A percentile compares a stretch with the other conserved stretches of the same genome.
phyloP scores from a whole-genome alignment of 2,113 vertebrate genomes.

The Tretioscincus oriximinensis region DNA sequence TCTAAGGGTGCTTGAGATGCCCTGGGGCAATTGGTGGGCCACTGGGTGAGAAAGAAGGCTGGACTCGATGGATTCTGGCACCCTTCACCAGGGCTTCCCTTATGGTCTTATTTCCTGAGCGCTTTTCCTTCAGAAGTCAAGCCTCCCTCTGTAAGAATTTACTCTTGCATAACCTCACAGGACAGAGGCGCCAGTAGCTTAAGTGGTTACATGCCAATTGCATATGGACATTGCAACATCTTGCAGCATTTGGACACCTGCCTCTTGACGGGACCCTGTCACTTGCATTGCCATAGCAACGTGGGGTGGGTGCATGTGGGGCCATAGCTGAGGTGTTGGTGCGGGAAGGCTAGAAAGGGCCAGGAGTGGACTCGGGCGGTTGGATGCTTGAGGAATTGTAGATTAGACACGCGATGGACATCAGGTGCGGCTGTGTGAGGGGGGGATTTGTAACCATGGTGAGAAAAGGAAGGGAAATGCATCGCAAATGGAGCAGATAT shows the following conservation, averaged over 20 bases:
- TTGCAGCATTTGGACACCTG: too few species aligned
- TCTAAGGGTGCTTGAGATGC: too few species aligned
- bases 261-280: slow-evolving; percentile 44
- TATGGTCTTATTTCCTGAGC: too few species aligned
- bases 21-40: too few species aligned
- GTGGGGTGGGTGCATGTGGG: not conserved
- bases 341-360: slow-evolving; percentile 12
- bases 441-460: slow-evolving; percentile 46
- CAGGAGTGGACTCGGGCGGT: not conserved
- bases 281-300: slow-evolving; percentile 65
- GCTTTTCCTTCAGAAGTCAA: slow-evolving; percentile 13
- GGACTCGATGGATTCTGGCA: too few species aligned
- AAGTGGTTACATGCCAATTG: slow-evolving; percentile 39
- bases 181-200: slow-evolving; percentile 57
- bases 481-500: not conserved
- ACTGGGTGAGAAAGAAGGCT: too few species aligned
- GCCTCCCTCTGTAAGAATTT: slow-evolving; percentile 71
- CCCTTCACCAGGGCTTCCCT: too few species aligned
- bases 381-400: slow-evolving; percentile 1
- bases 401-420: slow-evolving; percentile 38
- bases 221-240: slow-evolving; percentile 14
- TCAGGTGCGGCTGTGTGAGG: slow-evolving; percentile 32
- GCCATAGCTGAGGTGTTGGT: not conserved
- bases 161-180: slow-evolving; percentile 54
- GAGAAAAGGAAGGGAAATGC: slow-evolving; percentile 35